Conservation (phyloP, 2,797 vertebrate species). For the Salarias fasciatus region DNA sequence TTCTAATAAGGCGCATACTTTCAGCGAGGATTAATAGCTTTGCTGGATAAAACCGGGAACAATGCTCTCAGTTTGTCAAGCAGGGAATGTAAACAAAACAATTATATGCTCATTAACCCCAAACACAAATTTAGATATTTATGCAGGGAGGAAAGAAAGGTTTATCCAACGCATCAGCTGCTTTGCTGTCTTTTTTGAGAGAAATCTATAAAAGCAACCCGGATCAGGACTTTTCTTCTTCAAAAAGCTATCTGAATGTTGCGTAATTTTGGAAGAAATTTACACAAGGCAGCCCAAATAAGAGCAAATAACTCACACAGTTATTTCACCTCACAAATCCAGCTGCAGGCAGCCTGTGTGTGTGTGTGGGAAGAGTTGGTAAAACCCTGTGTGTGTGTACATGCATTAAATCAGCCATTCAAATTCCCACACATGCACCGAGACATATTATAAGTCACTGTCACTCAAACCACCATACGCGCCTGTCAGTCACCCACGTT, state of each 20-base stretch:
- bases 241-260: not conserved
- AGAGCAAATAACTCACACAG: no score
- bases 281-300: no score
- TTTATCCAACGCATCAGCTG: constrained; percentile 6
- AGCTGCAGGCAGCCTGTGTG: fast-evolving
- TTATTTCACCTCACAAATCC: not conserved
- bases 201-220: not conserved
- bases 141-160: constrained; percentile 1
- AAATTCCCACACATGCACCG: constrained; percentile 51
- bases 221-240: not conserved
- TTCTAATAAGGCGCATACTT: constrained; percentile 32
- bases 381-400: not conserved
- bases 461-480: constrained; percentile 35
- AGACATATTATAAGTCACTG: constrained; percentile 34
- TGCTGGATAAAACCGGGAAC: constrained; percentile 61
- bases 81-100: constrained; percentile 64
- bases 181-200: not conserved
- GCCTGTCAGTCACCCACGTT: constrained; percentile 28
- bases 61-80: constrained; percentile 60
- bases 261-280: no score
- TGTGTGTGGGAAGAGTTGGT: not conserved
- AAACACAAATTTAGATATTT: constrained; percentile 54
- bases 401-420: constrained; percentile 19
- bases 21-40: constrained; percentile 68
- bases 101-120: constrained; percentile 63